These are phyloP conservation scores for Oscarella lobularis DNA, from an alignment of 37 sponge, comb jelly and placozoan species.

Conservation along the genomic window DNA sequence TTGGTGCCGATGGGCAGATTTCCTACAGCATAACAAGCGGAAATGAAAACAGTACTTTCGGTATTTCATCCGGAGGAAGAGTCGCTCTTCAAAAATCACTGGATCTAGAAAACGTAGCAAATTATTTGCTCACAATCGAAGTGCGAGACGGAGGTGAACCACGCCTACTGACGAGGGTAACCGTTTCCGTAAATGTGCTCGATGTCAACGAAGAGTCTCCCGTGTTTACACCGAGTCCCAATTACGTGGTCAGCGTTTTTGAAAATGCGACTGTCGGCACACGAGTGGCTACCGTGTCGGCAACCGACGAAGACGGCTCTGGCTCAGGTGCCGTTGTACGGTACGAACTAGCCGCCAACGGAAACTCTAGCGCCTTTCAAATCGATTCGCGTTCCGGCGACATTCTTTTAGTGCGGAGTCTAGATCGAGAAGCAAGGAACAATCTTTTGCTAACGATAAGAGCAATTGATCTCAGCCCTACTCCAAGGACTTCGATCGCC, in stretches of 20 bases:
- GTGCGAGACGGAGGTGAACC: not conserved
- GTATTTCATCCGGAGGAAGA: not conserved
- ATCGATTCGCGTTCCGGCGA: not conserved
- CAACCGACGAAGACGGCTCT: not conserved
- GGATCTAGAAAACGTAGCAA: not conserved
- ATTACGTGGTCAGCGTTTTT: not conserved
- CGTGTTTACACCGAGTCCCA: not conserved
- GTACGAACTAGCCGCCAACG: not conserved
- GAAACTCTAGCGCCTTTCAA: not conserved
- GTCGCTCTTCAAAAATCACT: not conserved
- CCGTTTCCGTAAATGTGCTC: not conserved
- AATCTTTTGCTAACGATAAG: not conserved
- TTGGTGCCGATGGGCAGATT: not conserved
- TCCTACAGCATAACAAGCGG: not conserved
- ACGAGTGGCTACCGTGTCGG: not conserved
- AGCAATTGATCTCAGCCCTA: constrained; percentile 2
- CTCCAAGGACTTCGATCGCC: constrained; percentile 16
- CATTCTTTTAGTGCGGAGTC: not conserved
- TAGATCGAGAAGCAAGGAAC: not conserved
- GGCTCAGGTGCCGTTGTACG: not conserved
- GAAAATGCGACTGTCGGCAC: not conserved
- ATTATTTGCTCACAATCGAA: not conserved
- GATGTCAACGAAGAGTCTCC: constrained; percentile 4
- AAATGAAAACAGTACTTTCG: not conserved
- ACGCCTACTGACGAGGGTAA: not conserved